Conservation (phyloP, 1,140 invertebrate species). For the Andrena cerasifolii region DNA sequence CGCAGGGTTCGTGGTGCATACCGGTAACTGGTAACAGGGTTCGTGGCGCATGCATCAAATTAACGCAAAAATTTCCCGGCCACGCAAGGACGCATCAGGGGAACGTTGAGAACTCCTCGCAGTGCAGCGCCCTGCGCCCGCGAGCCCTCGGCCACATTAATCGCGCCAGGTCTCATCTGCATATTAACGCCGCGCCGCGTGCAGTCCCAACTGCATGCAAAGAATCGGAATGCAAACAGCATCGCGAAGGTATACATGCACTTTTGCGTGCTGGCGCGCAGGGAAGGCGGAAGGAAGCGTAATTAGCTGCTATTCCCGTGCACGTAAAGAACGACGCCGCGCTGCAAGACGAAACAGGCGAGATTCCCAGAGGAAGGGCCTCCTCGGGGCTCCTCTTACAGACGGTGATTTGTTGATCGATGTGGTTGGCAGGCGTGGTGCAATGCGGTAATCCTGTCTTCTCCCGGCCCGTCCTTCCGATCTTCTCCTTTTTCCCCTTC, state of each 20-base stretch:
- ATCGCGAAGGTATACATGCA: background rate
- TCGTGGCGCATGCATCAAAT: too few relatives aligned
- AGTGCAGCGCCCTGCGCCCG: too few relatives aligned
- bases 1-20: too few relatives aligned
- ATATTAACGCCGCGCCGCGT: too few relatives aligned
- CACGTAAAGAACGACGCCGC: slow-evolving; percentile 1
- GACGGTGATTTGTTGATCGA: slow-evolving; percentile 72
- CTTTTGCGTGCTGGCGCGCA: background rate
- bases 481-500: slow-evolving; percentile 48
- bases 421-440: slow-evolving; percentile 64
- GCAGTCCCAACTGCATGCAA: too few relatives aligned
- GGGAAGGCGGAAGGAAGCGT: background rate
- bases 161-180: too few relatives aligned
- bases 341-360: background rate
- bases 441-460: slow-evolving; percentile 60
- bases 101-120: too few relatives aligned
- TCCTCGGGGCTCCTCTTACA: slow-evolving; percentile 33
- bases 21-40: too few relatives aligned
- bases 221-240: background rate
- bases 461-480: slow-evolving; percentile 27
- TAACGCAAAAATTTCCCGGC: too few relatives aligned
- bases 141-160: too few relatives aligned
- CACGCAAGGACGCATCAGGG: too few relatives aligned
- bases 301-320: slow-evolving; percentile 22
- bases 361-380: background rate